Evolutionary conservation across 2,888 invertebrate genomes (phyloP).

Genomic region (Yponomeuta evonymella): DNA sequence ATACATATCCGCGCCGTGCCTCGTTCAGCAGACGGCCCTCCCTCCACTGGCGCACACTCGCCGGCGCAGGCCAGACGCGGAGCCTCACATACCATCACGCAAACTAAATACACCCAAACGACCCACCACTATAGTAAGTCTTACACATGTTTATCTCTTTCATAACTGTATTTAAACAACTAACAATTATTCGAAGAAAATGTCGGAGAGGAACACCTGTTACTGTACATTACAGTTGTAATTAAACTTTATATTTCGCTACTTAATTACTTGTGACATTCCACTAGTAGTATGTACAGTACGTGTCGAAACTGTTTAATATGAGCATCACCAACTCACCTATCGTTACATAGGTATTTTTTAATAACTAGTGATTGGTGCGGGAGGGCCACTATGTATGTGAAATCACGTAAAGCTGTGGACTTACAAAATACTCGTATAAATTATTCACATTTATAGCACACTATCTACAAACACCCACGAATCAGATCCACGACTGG

Average conservation of each 20-base stretch:
- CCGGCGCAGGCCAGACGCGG: constrained; percentile 24
- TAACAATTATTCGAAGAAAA: constrained; percentile 62
- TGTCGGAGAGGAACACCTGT: constrained; percentile 72
- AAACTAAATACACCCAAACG: constrained; percentile 22
- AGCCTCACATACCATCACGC: constrained; percentile 26
- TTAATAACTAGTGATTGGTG: constrained; percentile 45
- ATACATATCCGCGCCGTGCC: constrained; percentile 39
- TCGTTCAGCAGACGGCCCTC: constrained; percentile 17
- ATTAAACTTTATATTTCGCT: constrained; percentile 57
- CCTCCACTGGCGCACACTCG: constrained; percentile 19
- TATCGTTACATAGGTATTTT: constrained; percentile 19
- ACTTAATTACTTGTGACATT: constrained; percentile 52
- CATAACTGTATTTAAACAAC: constrained; percentile 35
- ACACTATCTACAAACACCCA: constrained; percentile 74
- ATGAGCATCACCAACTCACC: constrained; percentile 66
- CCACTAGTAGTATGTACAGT: constrained; percentile 59
- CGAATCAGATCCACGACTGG: constrained; percentile 56
- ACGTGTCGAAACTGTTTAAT: constrained; percentile 54
- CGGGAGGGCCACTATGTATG: constrained; percentile 63
- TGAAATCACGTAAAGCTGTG: constrained; percentile 73
- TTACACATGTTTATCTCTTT: constrained; percentile 8
- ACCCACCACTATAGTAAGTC: constrained; percentile 23
- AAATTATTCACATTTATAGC: constrained; percentile 76
- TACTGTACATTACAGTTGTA: constrained; percentile 64
- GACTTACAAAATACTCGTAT: constrained; percentile 75